Conservation (phyloP, 2,888 invertebrate species). For the Troides oblongomaculatus region DNA sequence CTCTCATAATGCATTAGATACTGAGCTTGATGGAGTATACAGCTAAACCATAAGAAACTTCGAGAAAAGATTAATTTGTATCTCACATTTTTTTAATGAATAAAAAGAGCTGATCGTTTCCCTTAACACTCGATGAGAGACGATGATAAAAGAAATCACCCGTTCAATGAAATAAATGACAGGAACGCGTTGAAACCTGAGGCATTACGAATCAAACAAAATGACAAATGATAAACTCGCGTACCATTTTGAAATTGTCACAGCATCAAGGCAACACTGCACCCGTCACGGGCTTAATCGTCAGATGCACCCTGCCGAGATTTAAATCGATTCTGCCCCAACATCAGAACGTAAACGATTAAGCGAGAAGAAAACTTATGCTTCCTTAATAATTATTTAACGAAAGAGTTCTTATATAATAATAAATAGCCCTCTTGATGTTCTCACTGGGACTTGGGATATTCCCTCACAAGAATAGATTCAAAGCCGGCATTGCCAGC, state of each 20-base stretch:
- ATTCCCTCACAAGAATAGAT: too few relatives aligned
- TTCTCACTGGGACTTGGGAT: too few relatives aligned
- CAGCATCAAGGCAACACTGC: constrained; percentile 43
- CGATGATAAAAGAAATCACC: constrained; percentile 7
- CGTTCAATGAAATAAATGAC: constrained; percentile 32
- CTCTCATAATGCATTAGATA: too few relatives aligned
- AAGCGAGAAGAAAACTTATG: neutral
- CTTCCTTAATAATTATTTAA: neutral
- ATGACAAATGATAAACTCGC: constrained; percentile 52
- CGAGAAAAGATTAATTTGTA: too few relatives aligned
- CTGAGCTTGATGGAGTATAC: too few relatives aligned
- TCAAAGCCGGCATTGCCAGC: too few relatives aligned
- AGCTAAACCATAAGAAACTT: too few relatives aligned
- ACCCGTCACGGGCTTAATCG: constrained; percentile 41
- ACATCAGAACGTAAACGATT: constrained; percentile 1
- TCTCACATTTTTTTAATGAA: neutral
- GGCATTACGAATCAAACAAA: constrained; percentile 55
- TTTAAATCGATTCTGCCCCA: constrained; percentile 47
- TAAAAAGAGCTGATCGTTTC: neutral
- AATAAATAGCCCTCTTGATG: neutral
- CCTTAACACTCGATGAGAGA: constrained; percentile 1
- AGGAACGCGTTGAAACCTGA: constrained; percentile 43
- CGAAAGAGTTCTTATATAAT: neutral
- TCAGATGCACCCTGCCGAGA: constrained; percentile 53
- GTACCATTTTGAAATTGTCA: constrained; percentile 57